These are phyloP conservation scores for Zosterops hypoxanthus DNA, from an alignment of 2,113 vertebrate genomes.

Conservation along the genomic window DNA sequence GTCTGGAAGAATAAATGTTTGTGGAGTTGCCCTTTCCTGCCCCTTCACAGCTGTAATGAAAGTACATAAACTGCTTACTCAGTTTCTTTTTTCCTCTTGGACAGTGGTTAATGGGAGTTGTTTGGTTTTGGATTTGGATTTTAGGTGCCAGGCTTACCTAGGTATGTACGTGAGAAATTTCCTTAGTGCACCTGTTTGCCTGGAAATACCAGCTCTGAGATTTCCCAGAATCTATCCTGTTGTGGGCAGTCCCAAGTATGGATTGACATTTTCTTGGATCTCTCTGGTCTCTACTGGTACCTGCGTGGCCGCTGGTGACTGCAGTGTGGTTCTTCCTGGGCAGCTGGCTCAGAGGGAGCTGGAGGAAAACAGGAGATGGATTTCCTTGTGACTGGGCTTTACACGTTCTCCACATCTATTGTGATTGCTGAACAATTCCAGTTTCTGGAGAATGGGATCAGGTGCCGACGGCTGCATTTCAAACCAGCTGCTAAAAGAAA, in stretches of 20 bases:
- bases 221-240: neutral
- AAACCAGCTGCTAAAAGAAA: neutral
- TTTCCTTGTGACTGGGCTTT: neutral
- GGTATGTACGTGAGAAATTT: neutral
- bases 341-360: neutral
- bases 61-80: neutral
- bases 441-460: neutral
- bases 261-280: neutral
- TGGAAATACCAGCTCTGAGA: neutral
- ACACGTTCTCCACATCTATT: accelerated
- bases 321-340: neutral
- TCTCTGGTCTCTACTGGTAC: neutral
- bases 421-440: neutral
- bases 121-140: neutral
- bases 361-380: neutral
- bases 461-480: accelerated
- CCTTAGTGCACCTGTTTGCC: neutral
- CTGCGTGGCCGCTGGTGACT: neutral
- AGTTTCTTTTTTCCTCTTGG: neutral
- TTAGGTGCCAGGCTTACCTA: neutral
- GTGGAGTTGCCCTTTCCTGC: neutral
- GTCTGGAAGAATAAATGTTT: neutral
- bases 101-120: neutral
- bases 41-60: neutral
- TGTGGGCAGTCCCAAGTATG: too few species aligned